These are phyloP conservation scores for Chloroclysta siterata DNA, from an alignment of 2,888 invertebrate species.

Conservation along the genomic window DNA sequence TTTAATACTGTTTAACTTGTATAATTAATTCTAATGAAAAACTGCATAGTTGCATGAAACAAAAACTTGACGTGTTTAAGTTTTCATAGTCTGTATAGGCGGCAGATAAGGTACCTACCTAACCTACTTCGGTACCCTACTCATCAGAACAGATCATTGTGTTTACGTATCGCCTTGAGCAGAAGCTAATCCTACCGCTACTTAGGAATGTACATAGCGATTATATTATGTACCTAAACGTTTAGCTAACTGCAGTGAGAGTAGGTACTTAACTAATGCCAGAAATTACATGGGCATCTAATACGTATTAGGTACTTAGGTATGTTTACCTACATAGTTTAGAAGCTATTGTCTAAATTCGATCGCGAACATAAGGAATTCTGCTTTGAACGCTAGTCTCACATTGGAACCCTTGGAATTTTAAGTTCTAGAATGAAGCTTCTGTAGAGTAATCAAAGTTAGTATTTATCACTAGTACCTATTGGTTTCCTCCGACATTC, in stretches of 20 bases:
- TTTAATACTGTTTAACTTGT: too few relatives aligned
- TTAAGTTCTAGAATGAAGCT: not conserved
- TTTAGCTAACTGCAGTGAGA: slow-evolving; percentile 4
- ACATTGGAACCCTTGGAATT: not conserved
- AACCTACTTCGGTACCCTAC: not conserved
- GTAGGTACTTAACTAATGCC: slow-evolving; percentile 27
- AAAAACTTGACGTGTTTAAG: too few relatives aligned
- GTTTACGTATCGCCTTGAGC: slow-evolving; percentile 16
- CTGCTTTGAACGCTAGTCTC: not conserved
- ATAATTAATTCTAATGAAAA: too few relatives aligned
- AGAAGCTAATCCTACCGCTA: slow-evolving; percentile 13
- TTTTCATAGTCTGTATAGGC: too few relatives aligned
- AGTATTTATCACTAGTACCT: too few relatives aligned
- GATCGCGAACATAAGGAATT: not conserved
- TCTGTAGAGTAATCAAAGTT: not conserved
- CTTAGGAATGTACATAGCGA: slow-evolving; percentile 10
- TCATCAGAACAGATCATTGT: slow-evolving; percentile 5
- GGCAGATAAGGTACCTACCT: not conserved
- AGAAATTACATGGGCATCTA: slow-evolving; percentile 2
- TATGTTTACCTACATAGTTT: not conserved
- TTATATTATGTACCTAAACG: slow-evolving; percentile 2
- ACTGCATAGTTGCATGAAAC: too few relatives aligned
- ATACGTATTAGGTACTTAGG: not conserved
- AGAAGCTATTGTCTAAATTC: slow-evolving; percentile 1
- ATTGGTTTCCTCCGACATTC: too few relatives aligned